Evolutionary conservation across 2,888 invertebrate genomes (phyloP).

Genomic region (Drosophila colorata): DNA sequence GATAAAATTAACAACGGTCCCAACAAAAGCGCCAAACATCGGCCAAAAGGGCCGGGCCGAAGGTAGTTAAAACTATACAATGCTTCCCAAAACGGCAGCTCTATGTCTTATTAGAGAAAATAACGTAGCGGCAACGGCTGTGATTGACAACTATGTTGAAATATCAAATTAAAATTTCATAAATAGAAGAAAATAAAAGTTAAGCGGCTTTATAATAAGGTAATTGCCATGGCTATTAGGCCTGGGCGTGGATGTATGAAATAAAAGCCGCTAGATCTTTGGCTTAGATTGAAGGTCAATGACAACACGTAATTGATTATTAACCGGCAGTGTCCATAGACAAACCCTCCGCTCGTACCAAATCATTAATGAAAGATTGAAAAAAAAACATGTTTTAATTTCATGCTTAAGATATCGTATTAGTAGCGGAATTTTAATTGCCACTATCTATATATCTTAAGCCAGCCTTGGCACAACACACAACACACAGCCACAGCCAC

Average conservation of each 20-base stretch:
- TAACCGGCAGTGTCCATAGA: constrained; percentile 52
- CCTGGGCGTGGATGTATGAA: constrained; percentile 62
- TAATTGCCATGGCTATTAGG: constrained; percentile 79
- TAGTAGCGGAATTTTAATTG: constrained; percentile 74
- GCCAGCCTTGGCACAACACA: constrained; percentile 45
- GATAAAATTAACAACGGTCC: constrained; percentile 57
- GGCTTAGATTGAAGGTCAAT: constrained; percentile 75
- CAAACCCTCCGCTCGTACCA: constrained; percentile 22
- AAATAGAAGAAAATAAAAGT: constrained; percentile 67
- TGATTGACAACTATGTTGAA: constrained; percentile 82
- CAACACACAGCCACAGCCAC: constrained; percentile 17
- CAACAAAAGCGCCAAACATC: constrained; percentile 44
- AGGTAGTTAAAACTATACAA: constrained; percentile 45
- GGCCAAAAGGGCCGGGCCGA: constrained; percentile 46
- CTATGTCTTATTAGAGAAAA: constrained; percentile 53
- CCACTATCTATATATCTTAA: constrained; percentile 45
- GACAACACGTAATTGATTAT: constrained; percentile 80
- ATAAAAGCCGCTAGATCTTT: constrained; percentile 44
- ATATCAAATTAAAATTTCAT: constrained; percentile 79
- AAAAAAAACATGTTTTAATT: constrained; percentile 77
- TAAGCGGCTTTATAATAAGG: constrained; percentile 76
- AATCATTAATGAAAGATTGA: constrained; percentile 55
- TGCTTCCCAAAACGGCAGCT: constrained; percentile 39
- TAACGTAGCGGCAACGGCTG: constrained; percentile 35
- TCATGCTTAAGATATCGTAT: constrained; percentile 77